Evolutionary conservation across 2,888 invertebrate species (phyloP).

Genomic region (Plagodis dolabraria): DNA sequence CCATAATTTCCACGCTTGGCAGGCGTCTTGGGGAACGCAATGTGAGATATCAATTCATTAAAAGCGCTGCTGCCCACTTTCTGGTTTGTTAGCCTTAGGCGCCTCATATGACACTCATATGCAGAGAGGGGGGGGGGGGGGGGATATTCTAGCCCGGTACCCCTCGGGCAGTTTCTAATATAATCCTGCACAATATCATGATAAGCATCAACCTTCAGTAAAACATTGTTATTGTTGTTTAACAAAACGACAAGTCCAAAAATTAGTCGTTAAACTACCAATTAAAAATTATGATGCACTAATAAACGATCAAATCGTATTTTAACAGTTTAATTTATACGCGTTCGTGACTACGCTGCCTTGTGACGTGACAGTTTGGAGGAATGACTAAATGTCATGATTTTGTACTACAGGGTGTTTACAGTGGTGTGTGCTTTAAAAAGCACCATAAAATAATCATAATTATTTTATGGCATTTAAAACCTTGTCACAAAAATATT

Average conservation of each 20-base stretch:
- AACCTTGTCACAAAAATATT: too few relatives aligned
- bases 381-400: constrained; percentile 17
- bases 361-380: constrained; percentile 8
- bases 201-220: constrained; percentile 11
- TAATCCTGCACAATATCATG: not conserved
- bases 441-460: not conserved
- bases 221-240: constrained; percentile 1
- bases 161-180: too few relatives aligned
- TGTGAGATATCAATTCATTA: too few relatives aligned
- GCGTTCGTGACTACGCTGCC: constrained; percentile 22
- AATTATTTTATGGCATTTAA: too few relatives aligned
- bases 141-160: too few relatives aligned
- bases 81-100: too few relatives aligned
- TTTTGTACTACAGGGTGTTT: constrained; percentile 11
- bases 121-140: too few relatives aligned
- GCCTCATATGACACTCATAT: too few relatives aligned
- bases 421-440: too few relatives aligned
- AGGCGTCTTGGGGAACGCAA: too few relatives aligned
- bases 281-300: constrained; percentile 33
- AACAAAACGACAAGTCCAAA: constrained; percentile 20
- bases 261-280: constrained; percentile 20
- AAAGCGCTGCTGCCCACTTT: too few relatives aligned
- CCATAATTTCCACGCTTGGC: too few relatives aligned
- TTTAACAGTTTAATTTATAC: constrained; percentile 26
- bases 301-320: constrained; percentile 27